These are phyloP conservation scores for Noctua janthina DNA, from an alignment of 2,888 invertebrate genomes.

Conservation along the genomic window DNA sequence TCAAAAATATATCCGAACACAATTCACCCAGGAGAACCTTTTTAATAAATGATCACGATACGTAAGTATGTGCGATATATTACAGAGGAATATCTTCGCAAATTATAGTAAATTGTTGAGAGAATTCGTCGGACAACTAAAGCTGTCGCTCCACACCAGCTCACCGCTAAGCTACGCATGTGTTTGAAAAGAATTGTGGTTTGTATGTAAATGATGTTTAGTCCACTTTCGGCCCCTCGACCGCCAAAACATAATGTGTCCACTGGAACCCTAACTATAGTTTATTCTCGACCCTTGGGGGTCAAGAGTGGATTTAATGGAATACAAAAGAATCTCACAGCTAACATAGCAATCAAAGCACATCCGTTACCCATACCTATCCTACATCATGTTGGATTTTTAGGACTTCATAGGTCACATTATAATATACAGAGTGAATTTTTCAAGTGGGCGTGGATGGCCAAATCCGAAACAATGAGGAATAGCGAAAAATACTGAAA, in stretches of 20 bases:
- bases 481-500: too few relatives aligned
- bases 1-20: conserved; percentile 15
- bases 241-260: too few relatives aligned
- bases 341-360: background rate
- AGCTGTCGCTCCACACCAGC: background rate
- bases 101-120: conserved; percentile 60
- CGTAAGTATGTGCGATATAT: conserved; percentile 15
- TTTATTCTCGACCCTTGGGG: too few relatives aligned
- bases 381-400: background rate
- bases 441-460: too few relatives aligned
- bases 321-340: background rate
- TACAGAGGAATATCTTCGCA: conserved; percentile 36
- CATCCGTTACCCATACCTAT: background rate
- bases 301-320: too few relatives aligned
- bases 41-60: conserved; percentile 52
- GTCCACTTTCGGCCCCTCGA: too few relatives aligned
- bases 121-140: conserved; percentile 50
- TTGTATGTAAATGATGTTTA: background rate
- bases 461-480: too few relatives aligned
- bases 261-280: too few relatives aligned
- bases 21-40: conserved; percentile 35
- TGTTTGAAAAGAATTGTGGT: background rate
- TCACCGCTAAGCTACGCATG: background rate
- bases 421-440: too few relatives aligned
- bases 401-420: background rate